Percentiles rank a stretch among this genome's conserved stretches.
Conservation (phyloP, 2,888 invertebrate species). For the Torymus texanus region DNA sequence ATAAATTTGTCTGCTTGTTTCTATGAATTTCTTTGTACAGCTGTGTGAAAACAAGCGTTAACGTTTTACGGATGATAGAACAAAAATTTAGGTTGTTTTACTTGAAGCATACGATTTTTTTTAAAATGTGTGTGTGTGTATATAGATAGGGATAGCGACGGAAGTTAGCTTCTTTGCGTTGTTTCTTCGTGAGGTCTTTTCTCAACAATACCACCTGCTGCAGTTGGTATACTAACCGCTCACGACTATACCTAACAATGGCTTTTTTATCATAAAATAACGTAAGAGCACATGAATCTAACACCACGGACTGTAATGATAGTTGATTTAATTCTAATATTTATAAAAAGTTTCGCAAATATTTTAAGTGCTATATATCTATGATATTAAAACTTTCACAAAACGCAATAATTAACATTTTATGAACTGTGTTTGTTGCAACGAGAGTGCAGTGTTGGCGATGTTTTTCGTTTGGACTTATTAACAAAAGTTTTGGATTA, state of each 20-base stretch:
- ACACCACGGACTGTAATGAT: slow-evolving; percentile 26
- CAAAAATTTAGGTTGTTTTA: too few species aligned
- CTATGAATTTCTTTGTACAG: too few species aligned
- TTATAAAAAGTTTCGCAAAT: slow-evolving; percentile 13
- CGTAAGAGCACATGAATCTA: slow-evolving; percentile 37
- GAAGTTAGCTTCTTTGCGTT: too few species aligned
- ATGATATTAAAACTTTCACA: slow-evolving; percentile 55
- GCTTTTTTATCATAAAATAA: slow-evolving; percentile 14
- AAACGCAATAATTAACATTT: slow-evolving; percentile 57
- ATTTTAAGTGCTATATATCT: slow-evolving; percentile 50
- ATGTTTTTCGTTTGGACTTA: slow-evolving; percentile 32
- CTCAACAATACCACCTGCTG: not conserved
- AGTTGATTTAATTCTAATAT: slow-evolving; percentile 28
- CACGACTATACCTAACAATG: slow-evolving; percentile 33
- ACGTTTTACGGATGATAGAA: too few species aligned
- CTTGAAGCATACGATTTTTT: too few species aligned
- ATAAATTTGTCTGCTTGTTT: too few species aligned
- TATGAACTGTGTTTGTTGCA: slow-evolving; percentile 73
- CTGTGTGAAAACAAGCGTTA: too few species aligned
- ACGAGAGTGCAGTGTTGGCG: slow-evolving; percentile 57
- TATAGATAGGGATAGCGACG: too few species aligned
- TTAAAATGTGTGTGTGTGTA: too few species aligned
- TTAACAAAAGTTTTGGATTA: not conserved
- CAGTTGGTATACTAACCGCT: slow-evolving; percentile 32
- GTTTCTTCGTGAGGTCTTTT: too few species aligned